A percentile compares a stretch with the other conserved stretches of the same genome.
phyloP scores from a whole-genome alignment of 2,888 invertebrate species.

The Elegia similella region DNA sequence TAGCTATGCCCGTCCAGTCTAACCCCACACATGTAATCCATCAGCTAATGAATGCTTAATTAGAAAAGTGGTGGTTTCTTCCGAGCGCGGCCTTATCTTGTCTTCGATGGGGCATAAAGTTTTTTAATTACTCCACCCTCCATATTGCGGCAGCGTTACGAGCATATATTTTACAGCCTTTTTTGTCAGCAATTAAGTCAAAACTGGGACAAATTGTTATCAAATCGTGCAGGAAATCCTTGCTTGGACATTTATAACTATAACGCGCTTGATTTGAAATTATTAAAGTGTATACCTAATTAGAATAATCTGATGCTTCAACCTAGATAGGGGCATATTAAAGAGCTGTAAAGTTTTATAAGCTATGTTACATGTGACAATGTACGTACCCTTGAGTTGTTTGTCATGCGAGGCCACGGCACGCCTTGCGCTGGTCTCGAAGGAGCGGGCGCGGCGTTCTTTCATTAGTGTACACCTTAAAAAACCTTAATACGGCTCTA shows the following conservation, averaged over 20 bases:
- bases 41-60: constrained; percentile 80
- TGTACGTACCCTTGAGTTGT: constrained; percentile 31
- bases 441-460: constrained; percentile 74
- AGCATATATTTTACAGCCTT: constrained; percentile 20
- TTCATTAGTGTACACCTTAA: constrained; percentile 74
- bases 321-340: constrained; percentile 23
- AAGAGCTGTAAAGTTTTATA: constrained; percentile 24
- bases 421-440: constrained; percentile 67
- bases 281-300: constrained; percentile 5
- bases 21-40: constrained; percentile 48
- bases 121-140: constrained; percentile 73
- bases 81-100: constrained; percentile 75
- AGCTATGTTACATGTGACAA: constrained; percentile 21
- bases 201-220: constrained; percentile 16
- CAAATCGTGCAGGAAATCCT: constrained; percentile 16
- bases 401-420: constrained; percentile 55
- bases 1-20: constrained; percentile 25
- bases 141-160: constrained; percentile 29
- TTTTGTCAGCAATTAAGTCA: constrained; percentile 8
- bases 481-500: constrained; percentile 66
- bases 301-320: constrained; percentile 1
- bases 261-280: not conserved
- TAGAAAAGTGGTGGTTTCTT: constrained; percentile 78
- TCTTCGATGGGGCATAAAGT: constrained; percentile 72
- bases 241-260: not conserved